Base-by-base conservation (phyloP, 2,113 vertebrate species). In the Mastomys natalensis region DNA sequence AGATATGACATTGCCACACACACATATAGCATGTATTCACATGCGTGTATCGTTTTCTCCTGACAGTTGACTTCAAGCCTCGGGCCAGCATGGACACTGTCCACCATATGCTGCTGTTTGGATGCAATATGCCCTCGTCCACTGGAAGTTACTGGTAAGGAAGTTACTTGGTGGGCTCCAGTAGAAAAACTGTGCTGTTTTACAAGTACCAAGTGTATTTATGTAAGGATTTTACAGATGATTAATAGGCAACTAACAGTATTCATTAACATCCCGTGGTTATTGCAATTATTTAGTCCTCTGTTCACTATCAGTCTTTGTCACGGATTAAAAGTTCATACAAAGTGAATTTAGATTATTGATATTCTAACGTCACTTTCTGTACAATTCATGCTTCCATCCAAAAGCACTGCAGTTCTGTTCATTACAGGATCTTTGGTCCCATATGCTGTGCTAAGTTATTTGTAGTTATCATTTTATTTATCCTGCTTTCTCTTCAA, bases 71-170 rank as follows among this genome's bases (percentile, higher is more conserved):
- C 98, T 99, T 99, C 98, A 98, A 99, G 81, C 99, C 99, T 97
- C 99, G 98, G 94, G 99, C 99, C 97, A 99, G 98, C 94, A 99
- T 99, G 99, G 99, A 99, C 90, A 99, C 99, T 34, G 99, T 99
- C 89, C 99, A 99, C 96, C 99, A 99, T 96, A 99, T 99, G 99
- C 98, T 99, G 45, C 98, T 99, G 70, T 99, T 99, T 66, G 99
- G 99, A 98, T 99, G 99, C 98, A 99, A 98, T 97, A 99, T 98
- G 73, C 99, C 99, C 3, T 98, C 98, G 19, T 99, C 99, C 94
- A 98, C 98, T 48, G 99, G 99, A 96, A 98, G 97, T 95, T 99
- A 99, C 98, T 99, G 99, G 99, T 99, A 99, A 99, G 98, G 60
- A 34, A 11, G 51, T 51, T 51, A 51, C 10, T 3, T 48, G 55